These are phyloP conservation scores for Pangasius macronema DNA, from an alignment of 2,797 vertebrate species.

Conservation along the genomic window DNA sequence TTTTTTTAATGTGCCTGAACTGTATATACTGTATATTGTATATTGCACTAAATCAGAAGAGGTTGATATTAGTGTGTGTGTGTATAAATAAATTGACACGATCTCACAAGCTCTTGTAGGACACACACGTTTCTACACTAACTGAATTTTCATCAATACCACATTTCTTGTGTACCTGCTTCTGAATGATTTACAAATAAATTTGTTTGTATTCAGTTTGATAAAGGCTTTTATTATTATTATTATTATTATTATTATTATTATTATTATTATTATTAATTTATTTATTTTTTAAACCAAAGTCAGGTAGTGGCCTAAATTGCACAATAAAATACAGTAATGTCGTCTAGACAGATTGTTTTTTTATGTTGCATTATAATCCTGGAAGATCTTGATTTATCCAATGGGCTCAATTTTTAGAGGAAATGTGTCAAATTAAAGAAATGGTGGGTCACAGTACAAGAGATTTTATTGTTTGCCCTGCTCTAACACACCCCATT, in stretches of 20 bases:
- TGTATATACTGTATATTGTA: background rate
- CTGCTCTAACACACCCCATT: background rate
- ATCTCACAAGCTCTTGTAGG: background rate
- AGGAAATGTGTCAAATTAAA: background rate
- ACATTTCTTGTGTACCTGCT: background rate
- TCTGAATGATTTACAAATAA: background rate
- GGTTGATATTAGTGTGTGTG: background rate
- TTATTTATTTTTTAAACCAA: too few species aligned
- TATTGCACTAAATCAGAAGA: background rate
- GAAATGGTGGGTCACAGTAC: background rate
- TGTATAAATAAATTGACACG: background rate
- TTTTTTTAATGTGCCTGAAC: background rate
- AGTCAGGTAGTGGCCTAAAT: background rate
- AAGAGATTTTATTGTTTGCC: background rate
- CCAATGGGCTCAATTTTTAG: background rate
- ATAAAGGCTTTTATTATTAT: background rate
- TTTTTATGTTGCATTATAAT: background rate
- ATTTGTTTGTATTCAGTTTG: background rate
- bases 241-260: too few species aligned
- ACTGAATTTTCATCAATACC: background rate
- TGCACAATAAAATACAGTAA: background rate
- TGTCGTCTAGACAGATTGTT: background rate
- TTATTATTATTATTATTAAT: too few species aligned
- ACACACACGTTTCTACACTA: background rate
- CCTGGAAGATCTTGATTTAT: background rate